Conservation (phyloP, 2,888 invertebrate genomes). For the Paralinhomoeus sp. region DNA sequence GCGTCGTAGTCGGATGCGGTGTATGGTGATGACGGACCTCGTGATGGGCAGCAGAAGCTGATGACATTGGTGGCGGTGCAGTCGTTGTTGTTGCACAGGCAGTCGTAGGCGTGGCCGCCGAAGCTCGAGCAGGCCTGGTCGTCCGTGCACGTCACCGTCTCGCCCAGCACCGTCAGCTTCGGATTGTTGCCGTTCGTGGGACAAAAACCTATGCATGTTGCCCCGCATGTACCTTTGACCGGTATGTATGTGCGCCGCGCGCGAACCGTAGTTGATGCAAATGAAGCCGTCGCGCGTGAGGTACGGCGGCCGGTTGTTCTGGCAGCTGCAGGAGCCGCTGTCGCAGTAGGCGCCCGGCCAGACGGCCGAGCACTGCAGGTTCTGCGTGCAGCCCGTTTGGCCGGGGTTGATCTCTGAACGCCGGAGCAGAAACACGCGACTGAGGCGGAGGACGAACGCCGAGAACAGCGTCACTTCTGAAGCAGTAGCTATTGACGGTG, state of each 20-base stretch:
- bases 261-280: constrained; percentile 2
- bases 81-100: not conserved
- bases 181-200: constrained; percentile 23
- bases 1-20: too few relatives aligned
- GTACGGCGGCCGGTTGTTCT: not conserved
- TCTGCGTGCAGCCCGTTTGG: constrained; percentile 22
- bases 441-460: too few relatives aligned
- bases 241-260: too few relatives aligned
- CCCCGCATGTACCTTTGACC: too few relatives aligned
- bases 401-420: constrained; percentile 22
- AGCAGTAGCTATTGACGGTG: constrained; percentile 23
- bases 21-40: too few relatives aligned
- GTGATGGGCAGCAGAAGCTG: constrained; percentile 1
- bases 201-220: too few relatives aligned
- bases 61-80: not conserved
- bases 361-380: constrained; percentile 22
- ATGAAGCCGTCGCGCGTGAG: not conserved
- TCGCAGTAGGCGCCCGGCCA: constrained; percentile 23
- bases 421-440: too few relatives aligned
- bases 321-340: constrained; percentile 4
- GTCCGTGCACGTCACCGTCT: not conserved
- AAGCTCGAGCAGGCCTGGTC: not conserved
- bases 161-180: constrained; percentile 7
- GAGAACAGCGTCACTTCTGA: too few relatives aligned
- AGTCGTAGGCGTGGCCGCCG: not conserved